Base-by-base conservation (phyloP, 2,888 invertebrate species). In the Pandemis cinnamomeana region DNA sequence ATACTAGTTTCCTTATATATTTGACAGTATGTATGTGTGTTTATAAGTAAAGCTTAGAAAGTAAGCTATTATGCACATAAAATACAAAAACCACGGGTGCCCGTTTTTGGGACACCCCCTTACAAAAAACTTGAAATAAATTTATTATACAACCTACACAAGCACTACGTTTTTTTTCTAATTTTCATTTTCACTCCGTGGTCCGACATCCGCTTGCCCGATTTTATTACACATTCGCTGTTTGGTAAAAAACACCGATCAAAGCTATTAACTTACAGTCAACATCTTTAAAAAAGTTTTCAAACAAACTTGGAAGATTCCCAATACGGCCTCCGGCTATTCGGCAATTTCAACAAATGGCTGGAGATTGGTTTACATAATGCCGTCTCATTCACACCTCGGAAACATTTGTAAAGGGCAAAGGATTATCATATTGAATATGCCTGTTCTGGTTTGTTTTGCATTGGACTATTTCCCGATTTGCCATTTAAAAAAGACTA, bases 401-500 rank as follows among this genome's bases (percentile, higher is more conserved):
- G 15, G 55, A 60, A 61, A 67, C 51, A 67, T 51, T 61, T 61
- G 42, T 51, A 67, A 71, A 71, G 71, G 71, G 60, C 61, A 53
- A 7, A 42, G 51, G 61, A 71, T 71, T 71, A 67, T 61, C 71
- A 58, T 64, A 58, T 71, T 64, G 20, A 62, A 36, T 27, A 27
- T 15, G 53, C 46, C 27, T 51, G 48, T 51, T 41, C 20, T 1
- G 42, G 27, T 7, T 8, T 15, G 20, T 4, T 27, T 61, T 60
- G 15, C 27, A 36, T 68, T 48, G 48, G 36, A 15, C 3, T 5
- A 15, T 11, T 58, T 27, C n/a, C n/a, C 68, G 13, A 36, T 68
- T 60, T 8, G 58, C 7, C 27, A 8, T 7, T 13, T 5, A 0
- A 58, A 58, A 36, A 36, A 36, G 27, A 36, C 27, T 20, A 36